These are phyloP conservation scores for Gymnosoma rotundatum DNA, from an alignment of 2,888 invertebrate genomes.

Conservation along the genomic window DNA sequence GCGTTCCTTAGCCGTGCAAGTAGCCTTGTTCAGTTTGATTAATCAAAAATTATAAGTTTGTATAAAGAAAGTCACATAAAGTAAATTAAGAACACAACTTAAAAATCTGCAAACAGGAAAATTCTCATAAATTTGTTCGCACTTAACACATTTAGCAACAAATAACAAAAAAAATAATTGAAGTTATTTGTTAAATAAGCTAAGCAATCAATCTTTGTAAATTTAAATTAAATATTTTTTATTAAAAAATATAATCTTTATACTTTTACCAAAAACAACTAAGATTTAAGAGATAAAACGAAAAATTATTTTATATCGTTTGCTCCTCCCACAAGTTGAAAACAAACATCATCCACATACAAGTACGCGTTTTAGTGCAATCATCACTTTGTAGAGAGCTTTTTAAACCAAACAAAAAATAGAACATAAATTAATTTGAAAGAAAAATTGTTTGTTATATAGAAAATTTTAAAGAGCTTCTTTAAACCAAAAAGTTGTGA, in stretches of 20 bases:
- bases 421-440: constrained; percentile 58
- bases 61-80: constrained; percentile 44
- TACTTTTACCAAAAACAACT: constrained; percentile 29
- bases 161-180: constrained; percentile 4
- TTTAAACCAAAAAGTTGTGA: constrained; percentile 77
- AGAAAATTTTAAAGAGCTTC: constrained; percentile 78
- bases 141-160: constrained; percentile 3
- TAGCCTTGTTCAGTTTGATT: constrained; percentile 77
- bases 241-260: constrained; percentile 9
- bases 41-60: constrained; percentile 59
- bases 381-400: constrained; percentile 78
- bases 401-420: constrained; percentile 73
- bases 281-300: constrained; percentile 1
- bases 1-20: constrained; percentile 80
- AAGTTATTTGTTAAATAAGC: constrained; percentile 17
- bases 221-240: constrained; percentile 6
- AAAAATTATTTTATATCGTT: constrained; percentile 27
- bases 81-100: constrained; percentile 35
- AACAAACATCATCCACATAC: constrained; percentile 40
- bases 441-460: constrained; percentile 42
- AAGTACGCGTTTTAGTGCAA: constrained; percentile 79
- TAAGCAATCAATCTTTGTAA: constrained; percentile 44
- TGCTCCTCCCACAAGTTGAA: constrained; percentile 36
- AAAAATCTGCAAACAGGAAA: constrained; percentile 37
- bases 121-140: constrained; percentile 40